Base-by-base conservation (phyloP, 2,797 vertebrate species). In the Oreortyx pictus region DNA sequence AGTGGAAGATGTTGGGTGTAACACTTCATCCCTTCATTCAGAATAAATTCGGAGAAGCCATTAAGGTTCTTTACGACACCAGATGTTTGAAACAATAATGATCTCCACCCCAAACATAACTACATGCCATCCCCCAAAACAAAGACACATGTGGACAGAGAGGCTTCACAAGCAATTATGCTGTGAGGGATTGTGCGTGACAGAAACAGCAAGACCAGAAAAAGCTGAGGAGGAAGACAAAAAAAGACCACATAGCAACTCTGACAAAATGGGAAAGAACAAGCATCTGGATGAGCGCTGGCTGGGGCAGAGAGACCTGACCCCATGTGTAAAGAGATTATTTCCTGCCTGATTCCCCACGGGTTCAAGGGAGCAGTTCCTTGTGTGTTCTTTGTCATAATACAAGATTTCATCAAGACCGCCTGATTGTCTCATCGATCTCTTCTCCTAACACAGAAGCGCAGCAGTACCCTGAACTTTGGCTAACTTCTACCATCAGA, bases 1-100 rank as follows among this genome's bases (percentile, higher is more conserved):
- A 79, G 88, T 77, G 59, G 77, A 92, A 86, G 64, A 75, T 74
- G 61, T 50, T 91, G 77, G 74, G 80, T 0, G 24, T 93, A 88
- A 93, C 71, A 59, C 46, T 91, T 84, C 74, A 41, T 73, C 80
- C 65, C 84, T 94, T 94, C 90, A 92, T 92, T 93, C 82, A 92
- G 74, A 91, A 96, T 64, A 94, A 89, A 93, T 92, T 86, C 89
- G 84, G 86, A 90, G 80, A 90, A 86, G 29, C 64, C 66, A 94
- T 94, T 90, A 88, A 94, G 62, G 73, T 89, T 88, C 82, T 94
- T 95, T 92, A 89, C 79, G 73, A 89, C 92, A 82, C 93, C 92
- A 96, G 89, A 94, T 95, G 92, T 91, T 93, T 93, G 88, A 95
- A 96, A 96, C 94, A 95, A 91, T 94, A 95, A 94, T 82, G 72